Conservation (phyloP, 2,113 vertebrate genomes). For the Pavo muticus region DNA sequence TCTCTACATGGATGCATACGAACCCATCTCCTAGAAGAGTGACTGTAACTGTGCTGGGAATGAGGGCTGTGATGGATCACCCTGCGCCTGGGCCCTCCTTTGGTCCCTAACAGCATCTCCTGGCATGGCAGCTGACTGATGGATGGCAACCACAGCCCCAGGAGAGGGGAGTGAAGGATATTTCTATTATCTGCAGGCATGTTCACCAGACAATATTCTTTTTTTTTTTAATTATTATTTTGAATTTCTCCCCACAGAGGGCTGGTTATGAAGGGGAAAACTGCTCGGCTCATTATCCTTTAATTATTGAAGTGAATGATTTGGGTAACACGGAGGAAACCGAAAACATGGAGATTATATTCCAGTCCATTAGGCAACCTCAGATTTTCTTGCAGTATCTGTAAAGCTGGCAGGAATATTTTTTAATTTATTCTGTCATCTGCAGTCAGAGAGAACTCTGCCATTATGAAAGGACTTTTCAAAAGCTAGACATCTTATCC, state of each 20-base stretch:
- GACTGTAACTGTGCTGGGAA: neutral
- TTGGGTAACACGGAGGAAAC: slow-evolving; percentile 67
- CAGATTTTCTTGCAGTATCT: slow-evolving; percentile 64
- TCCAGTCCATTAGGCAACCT: slow-evolving; percentile 79
- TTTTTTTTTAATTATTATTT: slow-evolving; percentile 70
- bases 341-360: slow-evolving; percentile 77
- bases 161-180: slow-evolving; percentile 42
- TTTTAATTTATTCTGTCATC: slow-evolving; percentile 69
- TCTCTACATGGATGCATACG: neutral
- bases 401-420: slow-evolving; percentile 59
- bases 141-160: slow-evolving; percentile 6
- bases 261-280: slow-evolving; percentile 69
- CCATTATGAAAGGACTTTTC: neutral
- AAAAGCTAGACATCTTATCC: slow-evolving; percentile 7
- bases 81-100: neutral
- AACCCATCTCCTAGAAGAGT: neutral
- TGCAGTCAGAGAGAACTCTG: slow-evolving; percentile 25
- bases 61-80: neutral
- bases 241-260: slow-evolving; percentile 49
- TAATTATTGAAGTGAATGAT: slow-evolving; percentile 80
- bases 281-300: slow-evolving; percentile 79
- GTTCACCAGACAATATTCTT: slow-evolving; percentile 41
- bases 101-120: slow-evolving; percentile 19
- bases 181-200: slow-evolving; percentile 32
- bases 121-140: slow-evolving; percentile 38